phyloP scores from a whole-genome alignment of 1,140 invertebrate genomes.

The Meteorus sp. region DNA sequence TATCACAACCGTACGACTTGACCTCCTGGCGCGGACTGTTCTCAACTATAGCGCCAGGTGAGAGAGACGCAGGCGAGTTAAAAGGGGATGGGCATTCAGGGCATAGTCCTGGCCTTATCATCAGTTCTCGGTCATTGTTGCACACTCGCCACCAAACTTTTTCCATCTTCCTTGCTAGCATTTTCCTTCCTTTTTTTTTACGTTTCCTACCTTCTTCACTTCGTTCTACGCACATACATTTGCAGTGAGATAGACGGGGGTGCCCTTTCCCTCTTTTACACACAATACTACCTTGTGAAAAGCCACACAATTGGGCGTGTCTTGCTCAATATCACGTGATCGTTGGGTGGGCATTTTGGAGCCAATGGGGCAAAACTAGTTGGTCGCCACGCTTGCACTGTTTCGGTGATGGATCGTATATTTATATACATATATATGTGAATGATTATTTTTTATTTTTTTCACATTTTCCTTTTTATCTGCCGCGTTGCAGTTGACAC shows the following conservation, averaged over 20 bases:
- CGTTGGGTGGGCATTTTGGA: slow-evolving; percentile 41
- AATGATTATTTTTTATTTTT: slow-evolving; percentile 56
- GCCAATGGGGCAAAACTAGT: slow-evolving; percentile 44
- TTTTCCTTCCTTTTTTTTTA: too few species aligned
- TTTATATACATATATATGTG: too few species aligned
- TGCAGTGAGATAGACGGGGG: too few species aligned
- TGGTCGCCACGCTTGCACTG: slow-evolving; percentile 41
- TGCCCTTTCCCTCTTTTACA: too few species aligned
- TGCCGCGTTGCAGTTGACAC: slow-evolving; percentile 57
- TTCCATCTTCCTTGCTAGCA: not conserved
- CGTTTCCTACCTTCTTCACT: too few species aligned
- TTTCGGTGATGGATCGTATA: slow-evolving; percentile 56
- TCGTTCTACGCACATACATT: too few species aligned
- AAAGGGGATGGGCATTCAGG: slow-evolving; percentile 3
- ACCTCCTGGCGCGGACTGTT: slow-evolving; percentile 17
- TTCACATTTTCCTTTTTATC: slow-evolving; percentile 56
- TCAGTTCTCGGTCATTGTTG: not conserved
- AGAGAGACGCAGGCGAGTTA: slow-evolving; percentile 12
- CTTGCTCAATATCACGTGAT: slow-evolving; percentile 45
- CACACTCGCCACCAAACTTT: not conserved
- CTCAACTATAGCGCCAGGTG: too few species aligned
- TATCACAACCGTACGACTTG: slow-evolving; percentile 4
- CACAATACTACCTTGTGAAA: too few species aligned
- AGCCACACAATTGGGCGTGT: slow-evolving; percentile 20
- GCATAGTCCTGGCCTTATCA: slow-evolving; percentile 6